Percentiles rank a stretch among this genome's conserved stretches.
Evolutionary conservation across 2,113 vertebrate genomes (phyloP).

Genomic region (Callipepla squamata): DNA sequence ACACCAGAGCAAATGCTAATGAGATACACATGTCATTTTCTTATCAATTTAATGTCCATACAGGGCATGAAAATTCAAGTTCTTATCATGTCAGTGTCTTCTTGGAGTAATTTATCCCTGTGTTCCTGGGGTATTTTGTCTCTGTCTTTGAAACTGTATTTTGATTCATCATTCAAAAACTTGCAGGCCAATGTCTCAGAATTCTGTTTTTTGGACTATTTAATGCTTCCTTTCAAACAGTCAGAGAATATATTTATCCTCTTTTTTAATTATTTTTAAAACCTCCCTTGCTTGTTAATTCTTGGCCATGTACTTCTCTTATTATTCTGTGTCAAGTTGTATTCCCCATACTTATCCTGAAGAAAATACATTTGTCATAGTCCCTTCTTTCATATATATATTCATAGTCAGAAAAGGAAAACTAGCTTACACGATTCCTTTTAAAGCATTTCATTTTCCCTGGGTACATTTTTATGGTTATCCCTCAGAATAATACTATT

Average conservation of each 20-base stretch:
- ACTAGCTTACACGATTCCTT: neutral
- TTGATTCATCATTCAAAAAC: neutral
- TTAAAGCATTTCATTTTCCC: neutral
- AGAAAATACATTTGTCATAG: neutral
- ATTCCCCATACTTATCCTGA: neutral
- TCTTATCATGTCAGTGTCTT: neutral
- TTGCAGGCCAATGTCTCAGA: neutral
- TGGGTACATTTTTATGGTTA: neutral
- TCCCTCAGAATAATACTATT: neutral
- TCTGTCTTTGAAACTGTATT: neutral
- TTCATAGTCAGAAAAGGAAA: neutral
- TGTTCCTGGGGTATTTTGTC: neutral
- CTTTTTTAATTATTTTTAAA: neutral
- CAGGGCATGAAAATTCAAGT: neutral
- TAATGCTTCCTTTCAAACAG: neutral
- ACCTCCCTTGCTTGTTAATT: neutral
- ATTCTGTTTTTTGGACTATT: neutral
- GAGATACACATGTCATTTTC: neutral
- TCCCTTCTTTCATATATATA: neutral
- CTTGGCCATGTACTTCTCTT: neutral
- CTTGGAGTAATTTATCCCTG: neutral
- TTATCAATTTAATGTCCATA: rapidly evolving
- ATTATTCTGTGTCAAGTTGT: neutral
- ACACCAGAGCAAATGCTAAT: neutral
- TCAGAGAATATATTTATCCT: neutral